Evolutionary conservation across 2,113 vertebrate species (phyloP).

Genomic region (Psettodes erumei): DNA sequence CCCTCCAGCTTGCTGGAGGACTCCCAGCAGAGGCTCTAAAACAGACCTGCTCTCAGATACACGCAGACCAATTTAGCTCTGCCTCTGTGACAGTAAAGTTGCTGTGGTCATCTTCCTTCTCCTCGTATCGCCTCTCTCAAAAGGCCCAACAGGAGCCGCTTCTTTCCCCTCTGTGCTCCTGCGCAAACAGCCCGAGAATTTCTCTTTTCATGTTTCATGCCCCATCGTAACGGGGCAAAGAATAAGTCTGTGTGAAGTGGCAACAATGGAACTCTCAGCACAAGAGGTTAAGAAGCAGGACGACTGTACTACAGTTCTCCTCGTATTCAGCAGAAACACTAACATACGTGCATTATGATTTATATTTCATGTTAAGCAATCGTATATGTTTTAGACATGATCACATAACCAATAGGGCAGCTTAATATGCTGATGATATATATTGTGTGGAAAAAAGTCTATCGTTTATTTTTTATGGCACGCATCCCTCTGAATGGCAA

Average conservation of each 20-base stretch:
- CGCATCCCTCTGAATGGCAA: too few species aligned
- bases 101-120: slow-evolving; percentile 44
- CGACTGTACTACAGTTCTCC: not conserved
- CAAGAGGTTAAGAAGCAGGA: not conserved
- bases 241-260: not conserved
- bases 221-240: slow-evolving; percentile 1
- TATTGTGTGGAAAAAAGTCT: too few species aligned
- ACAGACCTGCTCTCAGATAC: slow-evolving; percentile 58
- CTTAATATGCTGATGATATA: too few species aligned
- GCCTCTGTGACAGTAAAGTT: slow-evolving; percentile 56
- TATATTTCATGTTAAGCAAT: slow-evolving; percentile 5
- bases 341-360: slow-evolving; percentile 26
- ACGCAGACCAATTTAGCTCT: slow-evolving; percentile 71
- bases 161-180: not conserved
- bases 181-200: not conserved
- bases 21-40: slow-evolving; percentile 72
- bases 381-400: not conserved
- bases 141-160: not conserved
- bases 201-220: slow-evolving; percentile 9
- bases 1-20: slow-evolving; percentile 66
- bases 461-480: too few species aligned
- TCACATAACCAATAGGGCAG: too few species aligned
- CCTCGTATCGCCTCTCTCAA: slow-evolving; percentile 38
- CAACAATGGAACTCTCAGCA: not conserved
- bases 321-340: not conserved